Conservation (phyloP, 1,140 invertebrate species). For the Proales similis region DNA sequence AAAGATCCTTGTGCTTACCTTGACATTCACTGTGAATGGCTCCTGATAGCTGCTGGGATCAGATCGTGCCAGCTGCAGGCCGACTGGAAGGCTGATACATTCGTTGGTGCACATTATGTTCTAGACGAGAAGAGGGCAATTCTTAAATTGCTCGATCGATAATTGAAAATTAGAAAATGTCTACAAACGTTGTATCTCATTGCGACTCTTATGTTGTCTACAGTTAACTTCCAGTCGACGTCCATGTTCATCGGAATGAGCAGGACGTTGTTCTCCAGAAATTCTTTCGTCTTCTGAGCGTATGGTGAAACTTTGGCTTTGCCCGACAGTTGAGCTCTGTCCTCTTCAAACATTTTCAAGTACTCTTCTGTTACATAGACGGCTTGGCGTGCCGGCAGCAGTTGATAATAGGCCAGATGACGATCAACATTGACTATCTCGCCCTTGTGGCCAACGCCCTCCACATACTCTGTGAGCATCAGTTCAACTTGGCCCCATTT, state of each 20-base stretch:
- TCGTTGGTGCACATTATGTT: conserved; percentile 29
- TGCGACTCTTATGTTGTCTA: conserved; percentile 31
- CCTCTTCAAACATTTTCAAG: conserved; percentile 23
- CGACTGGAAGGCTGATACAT: not conserved
- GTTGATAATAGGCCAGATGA: conserved; percentile 19
- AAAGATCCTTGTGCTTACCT: not conserved
- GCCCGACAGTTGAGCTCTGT: not conserved
- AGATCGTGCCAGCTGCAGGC: not conserved
- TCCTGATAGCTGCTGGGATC: conserved; percentile 27
- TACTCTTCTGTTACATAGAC: conserved; percentile 35
- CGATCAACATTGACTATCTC: conserved; percentile 21
- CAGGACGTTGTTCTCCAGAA: not conserved
- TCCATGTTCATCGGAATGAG: conserved; percentile 29
- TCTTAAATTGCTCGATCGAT: not conserved
- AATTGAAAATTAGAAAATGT: not conserved
- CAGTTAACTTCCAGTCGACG: conserved; percentile 4
- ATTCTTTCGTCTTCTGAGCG: conserved; percentile 27
- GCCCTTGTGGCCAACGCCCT: conserved; percentile 37
- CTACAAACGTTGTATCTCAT: not conserved
- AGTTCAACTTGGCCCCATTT: conserved; percentile 35
- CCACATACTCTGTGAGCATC: conserved; percentile 30
- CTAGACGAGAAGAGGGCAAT: not conserved
- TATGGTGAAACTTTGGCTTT: conserved; percentile 34
- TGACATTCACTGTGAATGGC: conserved; percentile 13
- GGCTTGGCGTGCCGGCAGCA: conserved; percentile 24